These are phyloP conservation scores for Acanthochromis polyacanthus DNA, from an alignment of 2,113 vertebrate species.

Conservation along the genomic window DNA sequence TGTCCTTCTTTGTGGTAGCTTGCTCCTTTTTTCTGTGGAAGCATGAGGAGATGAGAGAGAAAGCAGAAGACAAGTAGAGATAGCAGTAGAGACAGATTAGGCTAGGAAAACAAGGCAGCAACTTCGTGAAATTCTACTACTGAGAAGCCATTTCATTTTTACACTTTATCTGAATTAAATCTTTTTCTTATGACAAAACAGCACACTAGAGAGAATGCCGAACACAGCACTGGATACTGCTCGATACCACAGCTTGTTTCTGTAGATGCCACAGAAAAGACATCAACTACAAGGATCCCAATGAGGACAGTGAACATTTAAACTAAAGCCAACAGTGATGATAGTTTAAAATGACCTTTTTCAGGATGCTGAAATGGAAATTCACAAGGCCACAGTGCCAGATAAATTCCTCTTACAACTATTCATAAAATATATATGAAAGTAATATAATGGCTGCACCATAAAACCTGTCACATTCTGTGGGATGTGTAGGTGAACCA, in stretches of 20 bases:
- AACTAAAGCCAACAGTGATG: too few relatives aligned
- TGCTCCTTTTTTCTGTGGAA: conserved; percentile 95
- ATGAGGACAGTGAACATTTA: background rate
- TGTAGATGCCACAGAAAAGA: background rate
- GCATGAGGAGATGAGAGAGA: background rate
- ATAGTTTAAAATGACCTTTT: too few relatives aligned
- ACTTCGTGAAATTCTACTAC: background rate
- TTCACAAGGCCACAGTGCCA: too few relatives aligned
- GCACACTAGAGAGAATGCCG: background rate
- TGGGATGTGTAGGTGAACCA: background rate
- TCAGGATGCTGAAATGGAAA: too few relatives aligned
- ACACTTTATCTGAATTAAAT: conserved; percentile 14
- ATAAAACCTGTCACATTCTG: background rate
- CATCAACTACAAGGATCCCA: background rate
- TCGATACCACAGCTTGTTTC: background rate
- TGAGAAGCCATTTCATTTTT: background rate
- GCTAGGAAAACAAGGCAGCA: background rate
- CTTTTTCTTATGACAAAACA: background rate
- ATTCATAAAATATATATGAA: too few relatives aligned
- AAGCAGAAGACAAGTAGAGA: background rate
- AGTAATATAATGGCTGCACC: too few relatives aligned
- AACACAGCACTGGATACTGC: background rate
- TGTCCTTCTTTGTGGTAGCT: conserved; percentile 95
- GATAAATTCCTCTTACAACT: too few relatives aligned
- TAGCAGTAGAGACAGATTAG: background rate